phyloP scores from a whole-genome alignment of 2,113 vertebrate species.

The Rhinolophus sinicus region DNA sequence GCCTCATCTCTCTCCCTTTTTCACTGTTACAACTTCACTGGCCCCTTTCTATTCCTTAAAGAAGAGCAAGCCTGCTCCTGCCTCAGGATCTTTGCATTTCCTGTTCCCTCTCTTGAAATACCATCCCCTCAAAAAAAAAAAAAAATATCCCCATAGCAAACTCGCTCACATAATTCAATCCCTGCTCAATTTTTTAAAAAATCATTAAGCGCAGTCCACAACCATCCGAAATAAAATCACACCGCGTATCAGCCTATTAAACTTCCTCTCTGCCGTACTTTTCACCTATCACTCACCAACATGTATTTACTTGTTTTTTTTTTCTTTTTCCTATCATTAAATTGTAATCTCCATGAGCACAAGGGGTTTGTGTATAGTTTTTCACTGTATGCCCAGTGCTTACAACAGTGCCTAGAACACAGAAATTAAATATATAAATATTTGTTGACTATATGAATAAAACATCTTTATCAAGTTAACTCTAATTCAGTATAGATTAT shows the following conservation, averaged over 20 bases:
- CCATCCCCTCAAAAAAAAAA: neutral
- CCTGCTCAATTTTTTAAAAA: neutral
- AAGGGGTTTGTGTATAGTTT: neutral
- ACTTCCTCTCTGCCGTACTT: conserved; percentile 30
- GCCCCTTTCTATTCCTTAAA: neutral
- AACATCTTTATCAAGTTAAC: neutral
- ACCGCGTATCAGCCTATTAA: neutral
- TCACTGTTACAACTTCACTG: neutral
- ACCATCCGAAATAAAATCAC: neutral
- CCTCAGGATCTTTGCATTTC: neutral
- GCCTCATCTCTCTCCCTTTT: neutral
- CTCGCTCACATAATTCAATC: conserved; percentile 29
- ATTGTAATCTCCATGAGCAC: neutral
- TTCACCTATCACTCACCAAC: neutral
- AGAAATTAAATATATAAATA: conserved; percentile 36
- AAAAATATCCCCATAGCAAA: neutral
- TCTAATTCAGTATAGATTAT: neutral
- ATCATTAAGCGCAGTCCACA: neutral
- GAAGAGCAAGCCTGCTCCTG: neutral
- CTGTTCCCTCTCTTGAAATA: neutral
- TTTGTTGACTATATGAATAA: conserved; percentile 5
- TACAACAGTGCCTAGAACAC: conserved; percentile 16
- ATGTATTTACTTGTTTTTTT: neutral
- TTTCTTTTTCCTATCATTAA: conserved; percentile 33
- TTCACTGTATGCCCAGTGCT: neutral